These are phyloP conservation scores for Diphyllodes magnificus DNA, from an alignment of 2,113 vertebrate species.

Conservation along the genomic window DNA sequence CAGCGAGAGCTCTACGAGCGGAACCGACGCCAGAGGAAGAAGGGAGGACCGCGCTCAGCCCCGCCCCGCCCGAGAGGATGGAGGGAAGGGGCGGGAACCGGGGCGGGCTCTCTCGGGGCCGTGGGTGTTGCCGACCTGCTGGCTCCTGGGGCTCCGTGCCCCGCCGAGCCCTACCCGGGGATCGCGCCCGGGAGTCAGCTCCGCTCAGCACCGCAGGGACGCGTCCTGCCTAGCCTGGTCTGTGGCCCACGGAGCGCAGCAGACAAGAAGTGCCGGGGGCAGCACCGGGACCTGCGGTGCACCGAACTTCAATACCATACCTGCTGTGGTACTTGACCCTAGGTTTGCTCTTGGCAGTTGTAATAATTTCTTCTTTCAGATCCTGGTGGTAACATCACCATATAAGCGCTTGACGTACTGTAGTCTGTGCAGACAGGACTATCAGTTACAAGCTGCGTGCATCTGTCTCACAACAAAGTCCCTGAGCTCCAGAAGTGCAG, in stretches of 20 bases:
- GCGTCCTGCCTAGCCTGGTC: neutral
- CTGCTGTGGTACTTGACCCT: neutral
- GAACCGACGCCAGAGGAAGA: slow-evolving; percentile 59
- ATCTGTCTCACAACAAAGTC: neutral
- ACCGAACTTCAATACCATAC: rapidly evolving
- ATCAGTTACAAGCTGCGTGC: neutral
- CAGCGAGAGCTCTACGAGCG: neutral
- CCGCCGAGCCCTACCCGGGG: rapidly evolving
- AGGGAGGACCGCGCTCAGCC: neutral
- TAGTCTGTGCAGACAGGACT: neutral
- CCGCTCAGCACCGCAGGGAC: too few species aligned
- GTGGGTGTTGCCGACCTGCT: rapidly evolving
- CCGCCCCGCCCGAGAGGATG: neutral
- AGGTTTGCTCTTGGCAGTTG: neutral
- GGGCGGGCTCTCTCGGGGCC: rapidly evolving
- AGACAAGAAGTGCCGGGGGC: neutral
- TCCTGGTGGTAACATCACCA: neutral
- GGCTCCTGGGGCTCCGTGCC: rapidly evolving
- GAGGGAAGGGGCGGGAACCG: neutral
- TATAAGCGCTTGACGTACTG: neutral
- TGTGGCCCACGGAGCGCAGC: neutral
- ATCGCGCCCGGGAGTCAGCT: neutral
- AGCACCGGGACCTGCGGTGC: neutral
- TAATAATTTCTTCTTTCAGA: neutral
- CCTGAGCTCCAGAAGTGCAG: neutral